A percentile compares a stretch with the other conserved stretches of the same genome.
These are phyloP conservation scores for Butorides virescens DNA, from an alignment of 2,113 vertebrate species.

Conservation along the genomic window DNA sequence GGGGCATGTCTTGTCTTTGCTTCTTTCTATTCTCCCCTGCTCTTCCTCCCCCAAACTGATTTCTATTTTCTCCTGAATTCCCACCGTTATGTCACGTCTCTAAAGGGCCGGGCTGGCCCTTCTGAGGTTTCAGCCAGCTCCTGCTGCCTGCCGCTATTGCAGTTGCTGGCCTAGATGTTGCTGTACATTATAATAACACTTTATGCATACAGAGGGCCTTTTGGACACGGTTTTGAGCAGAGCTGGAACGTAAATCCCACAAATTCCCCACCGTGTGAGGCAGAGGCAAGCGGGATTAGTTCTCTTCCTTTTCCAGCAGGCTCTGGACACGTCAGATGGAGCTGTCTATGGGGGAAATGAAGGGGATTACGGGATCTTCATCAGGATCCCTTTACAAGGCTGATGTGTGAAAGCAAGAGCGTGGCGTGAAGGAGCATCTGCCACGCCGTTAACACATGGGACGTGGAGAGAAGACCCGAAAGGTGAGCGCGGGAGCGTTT, in stretches of 20 bases:
- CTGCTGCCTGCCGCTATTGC: not conserved
- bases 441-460: rapidly evolving
- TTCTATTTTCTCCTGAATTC: not conserved
- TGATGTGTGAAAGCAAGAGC: not conserved
- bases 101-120: not conserved
- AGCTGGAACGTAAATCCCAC: not conserved
- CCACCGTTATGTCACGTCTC: not conserved
- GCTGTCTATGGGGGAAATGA: not conserved
- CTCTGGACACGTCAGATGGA: not conserved
- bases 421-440: not conserved
- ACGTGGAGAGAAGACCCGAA: not conserved
- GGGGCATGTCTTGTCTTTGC: not conserved
- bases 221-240: not conserved
- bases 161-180: not conserved
- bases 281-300: not conserved
- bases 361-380: not conserved
- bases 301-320: not conserved
- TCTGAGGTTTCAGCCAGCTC: not conserved
- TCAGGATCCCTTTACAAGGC: not conserved
- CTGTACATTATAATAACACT: not conserved
- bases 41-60: not conserved
- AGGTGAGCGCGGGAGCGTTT: rapidly evolving
- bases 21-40: not conserved
- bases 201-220: not conserved
- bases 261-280: not conserved